phyloP scores from a whole-genome alignment of 2,797 vertebrate species.

The Catharus ustulatus region DNA sequence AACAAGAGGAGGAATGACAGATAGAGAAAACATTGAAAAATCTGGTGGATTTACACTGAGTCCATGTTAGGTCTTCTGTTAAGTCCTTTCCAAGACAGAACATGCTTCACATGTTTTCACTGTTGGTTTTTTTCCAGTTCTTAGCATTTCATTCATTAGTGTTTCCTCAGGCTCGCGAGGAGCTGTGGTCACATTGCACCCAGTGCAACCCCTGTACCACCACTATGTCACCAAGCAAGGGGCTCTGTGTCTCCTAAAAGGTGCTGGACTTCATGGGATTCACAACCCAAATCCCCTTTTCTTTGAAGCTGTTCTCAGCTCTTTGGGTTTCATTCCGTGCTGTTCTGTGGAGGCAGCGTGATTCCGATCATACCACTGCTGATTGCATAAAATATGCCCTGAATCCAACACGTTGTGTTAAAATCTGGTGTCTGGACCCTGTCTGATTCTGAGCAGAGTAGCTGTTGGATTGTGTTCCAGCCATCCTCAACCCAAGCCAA shows the following conservation, averaged over 20 bases:
- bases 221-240: fast-evolving
- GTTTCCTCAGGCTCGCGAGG: fast-evolving
- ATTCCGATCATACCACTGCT: slow-evolving; percentile 67
- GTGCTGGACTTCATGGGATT: neutral
- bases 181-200: neutral
- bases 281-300: neutral
- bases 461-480: slow-evolving; percentile 46
- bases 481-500: slow-evolving; percentile 38
- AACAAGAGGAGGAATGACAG: neutral
- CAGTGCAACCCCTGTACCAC: neutral
- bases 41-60: neutral
- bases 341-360: slow-evolving; percentile 27
- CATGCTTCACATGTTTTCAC: neutral
- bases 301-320: neutral
- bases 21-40: neutral
- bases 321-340: neutral
- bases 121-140: neutral
- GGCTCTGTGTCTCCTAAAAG: neutral
- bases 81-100: neutral
- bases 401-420: slow-evolving; percentile 56
- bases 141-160: neutral
- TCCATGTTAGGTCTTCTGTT: neutral
- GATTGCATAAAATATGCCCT: slow-evolving; percentile 70
- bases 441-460: slow-evolving; percentile 56
- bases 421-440: slow-evolving; percentile 66